Evolutionary conservation across 1,140 invertebrate species (phyloP).

Genomic region (Drosophila baimaii): DNA sequence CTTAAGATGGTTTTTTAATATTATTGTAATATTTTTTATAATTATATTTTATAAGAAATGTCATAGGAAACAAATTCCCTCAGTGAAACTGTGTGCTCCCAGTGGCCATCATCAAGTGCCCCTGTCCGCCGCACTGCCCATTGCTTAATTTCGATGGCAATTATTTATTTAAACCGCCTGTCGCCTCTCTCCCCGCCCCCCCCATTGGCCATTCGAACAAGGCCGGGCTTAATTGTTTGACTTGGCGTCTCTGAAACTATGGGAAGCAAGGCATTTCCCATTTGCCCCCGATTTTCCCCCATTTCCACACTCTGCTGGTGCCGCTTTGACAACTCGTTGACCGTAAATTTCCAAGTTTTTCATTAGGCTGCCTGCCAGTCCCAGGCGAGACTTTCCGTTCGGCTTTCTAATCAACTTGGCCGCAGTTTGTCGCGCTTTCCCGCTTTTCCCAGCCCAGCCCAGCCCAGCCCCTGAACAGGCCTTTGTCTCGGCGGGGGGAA

Average conservation of each 20-base stretch:
- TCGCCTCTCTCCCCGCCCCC: constrained; percentile 12
- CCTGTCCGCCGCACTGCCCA: constrained; percentile 25
- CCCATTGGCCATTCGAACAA: constrained; percentile 51
- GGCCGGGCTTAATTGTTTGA: constrained; percentile 75
- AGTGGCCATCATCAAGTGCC: constrained; percentile 4
- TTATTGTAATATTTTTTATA: not conserved
- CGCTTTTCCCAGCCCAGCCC: constrained; percentile 19
- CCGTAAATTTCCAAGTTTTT: constrained; percentile 83
- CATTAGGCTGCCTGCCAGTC: constrained; percentile 67
- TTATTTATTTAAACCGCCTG: constrained; percentile 81
- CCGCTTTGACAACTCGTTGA: constrained; percentile 81
- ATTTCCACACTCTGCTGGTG: constrained; percentile 35
- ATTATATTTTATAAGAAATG: not conserved
- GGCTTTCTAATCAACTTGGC: constrained; percentile 81
- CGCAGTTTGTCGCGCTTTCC: constrained; percentile 70
- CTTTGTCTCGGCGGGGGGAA: constrained; percentile 37
- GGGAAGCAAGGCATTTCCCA: constrained; percentile 19
- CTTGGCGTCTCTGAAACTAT: constrained; percentile 74
- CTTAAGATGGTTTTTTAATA: not conserved
- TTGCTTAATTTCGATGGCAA: constrained; percentile 80
- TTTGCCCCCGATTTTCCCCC: constrained; percentile 5
- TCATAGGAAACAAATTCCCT: too few relatives aligned
- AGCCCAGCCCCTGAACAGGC: constrained; percentile 1
- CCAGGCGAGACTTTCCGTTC: constrained; percentile 50
- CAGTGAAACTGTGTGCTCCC: constrained; percentile 11